A percentile compares a stretch with the other conserved stretches of the same genome.
Conservation (phyloP, 2,888 invertebrate genomes). For the Metallyticus violacea region DNA sequence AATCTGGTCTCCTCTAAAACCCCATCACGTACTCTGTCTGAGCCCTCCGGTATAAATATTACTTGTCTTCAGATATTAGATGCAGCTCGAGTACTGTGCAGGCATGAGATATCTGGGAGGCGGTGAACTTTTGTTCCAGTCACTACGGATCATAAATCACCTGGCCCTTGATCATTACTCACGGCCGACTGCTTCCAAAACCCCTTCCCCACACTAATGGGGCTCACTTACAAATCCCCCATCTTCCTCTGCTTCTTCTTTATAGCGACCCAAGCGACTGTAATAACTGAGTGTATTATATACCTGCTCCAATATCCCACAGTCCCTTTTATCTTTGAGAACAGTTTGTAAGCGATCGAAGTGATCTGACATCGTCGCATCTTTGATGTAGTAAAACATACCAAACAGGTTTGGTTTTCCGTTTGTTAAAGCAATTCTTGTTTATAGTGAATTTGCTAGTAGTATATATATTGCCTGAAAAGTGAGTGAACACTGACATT, state of each 20-base stretch:
- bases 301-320: neutral
- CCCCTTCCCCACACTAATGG: neutral
- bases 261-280: neutral
- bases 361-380: neutral
- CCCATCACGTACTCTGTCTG: neutral
- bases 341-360: neutral
- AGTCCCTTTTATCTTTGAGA: neutral
- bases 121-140: conserved; percentile 14
- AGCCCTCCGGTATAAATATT: neutral
- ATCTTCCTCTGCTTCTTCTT: neutral
- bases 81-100: neutral
- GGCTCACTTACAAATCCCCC: neutral
- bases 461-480: too few relatives aligned
- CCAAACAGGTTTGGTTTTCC: too few relatives aligned
- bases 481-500: too few relatives aligned
- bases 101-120: neutral
- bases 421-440: too few relatives aligned
- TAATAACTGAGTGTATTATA: neutral
- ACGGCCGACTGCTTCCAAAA: neutral
- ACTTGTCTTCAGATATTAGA: neutral
- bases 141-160: conserved; percentile 1
- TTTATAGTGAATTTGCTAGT: too few relatives aligned
- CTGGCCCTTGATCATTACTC: conserved; percentile 8
- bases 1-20: neutral
- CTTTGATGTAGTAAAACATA: neutral